These are phyloP conservation scores for Falco concolor DNA, from an alignment of 2,797 vertebrate species.

Conservation along the genomic window DNA sequence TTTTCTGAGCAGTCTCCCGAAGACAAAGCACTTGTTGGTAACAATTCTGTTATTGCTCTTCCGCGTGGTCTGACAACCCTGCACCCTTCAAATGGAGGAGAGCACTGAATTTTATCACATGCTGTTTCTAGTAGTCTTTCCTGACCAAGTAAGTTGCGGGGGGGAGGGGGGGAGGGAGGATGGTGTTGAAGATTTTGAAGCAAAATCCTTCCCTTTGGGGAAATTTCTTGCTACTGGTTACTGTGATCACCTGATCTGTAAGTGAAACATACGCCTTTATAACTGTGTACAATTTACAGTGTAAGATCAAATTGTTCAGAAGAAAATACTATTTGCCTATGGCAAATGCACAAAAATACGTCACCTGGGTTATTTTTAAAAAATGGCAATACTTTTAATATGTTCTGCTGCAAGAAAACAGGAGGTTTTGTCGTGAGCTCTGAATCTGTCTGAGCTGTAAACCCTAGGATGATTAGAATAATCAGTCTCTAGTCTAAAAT, in stretches of 20 bases:
- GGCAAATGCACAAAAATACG: neutral
- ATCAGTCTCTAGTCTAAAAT: neutral
- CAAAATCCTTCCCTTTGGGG: constrained; percentile 41
- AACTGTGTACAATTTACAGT: neutral
- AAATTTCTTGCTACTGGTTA: constrained; percentile 6
- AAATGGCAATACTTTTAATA: neutral
- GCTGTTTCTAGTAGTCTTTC: neutral
- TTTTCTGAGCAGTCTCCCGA: constrained; percentile 36
- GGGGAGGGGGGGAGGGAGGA: neutral
- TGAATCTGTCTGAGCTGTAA: neutral
- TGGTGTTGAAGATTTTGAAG: constrained; percentile 22
- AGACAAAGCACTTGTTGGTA: constrained; percentile 14
- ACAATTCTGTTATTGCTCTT: constrained; percentile 22
- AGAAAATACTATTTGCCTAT: neutral
- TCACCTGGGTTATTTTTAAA: neutral
- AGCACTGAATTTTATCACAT: neutral
- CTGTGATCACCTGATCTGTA: neutral
- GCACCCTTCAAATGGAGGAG: neutral
- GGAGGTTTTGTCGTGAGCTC: neutral
- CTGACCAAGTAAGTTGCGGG: neutral
- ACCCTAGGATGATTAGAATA: constrained; percentile 37
- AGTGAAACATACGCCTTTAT: constrained; percentile 23
- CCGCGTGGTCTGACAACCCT: neutral
- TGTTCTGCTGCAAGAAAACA: neutral
- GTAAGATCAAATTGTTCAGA: constrained; percentile 18